A percentile compares a stretch with the other conserved stretches of the same genome.
Evolutionary conservation across 2,113 vertebrate genomes (phyloP).

Genomic region (Perca fluviatilis): DNA sequence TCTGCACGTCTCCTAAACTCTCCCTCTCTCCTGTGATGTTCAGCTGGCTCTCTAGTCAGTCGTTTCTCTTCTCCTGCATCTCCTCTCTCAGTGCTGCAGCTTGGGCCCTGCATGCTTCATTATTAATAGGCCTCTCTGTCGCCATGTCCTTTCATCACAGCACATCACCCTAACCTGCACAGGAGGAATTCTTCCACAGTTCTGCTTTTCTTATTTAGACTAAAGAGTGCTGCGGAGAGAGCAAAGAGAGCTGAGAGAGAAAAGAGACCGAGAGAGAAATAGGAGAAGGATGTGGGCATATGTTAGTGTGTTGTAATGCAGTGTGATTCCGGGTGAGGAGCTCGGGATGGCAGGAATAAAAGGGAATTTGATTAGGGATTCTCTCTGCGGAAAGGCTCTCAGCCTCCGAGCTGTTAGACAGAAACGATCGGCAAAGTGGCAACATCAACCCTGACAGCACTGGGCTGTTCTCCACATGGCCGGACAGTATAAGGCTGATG

Average conservation of each 20-base stretch:
- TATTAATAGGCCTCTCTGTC: conserved; percentile 83
- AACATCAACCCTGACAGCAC: conserved; percentile 80
- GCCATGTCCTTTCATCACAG: conserved; percentile 80
- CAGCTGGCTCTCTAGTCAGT: conserved; percentile 59
- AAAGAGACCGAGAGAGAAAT: conserved; percentile 38
- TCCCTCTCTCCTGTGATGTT: conserved; percentile 64
- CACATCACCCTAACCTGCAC: conserved; percentile 76
- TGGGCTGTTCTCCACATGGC: conserved; percentile 77
- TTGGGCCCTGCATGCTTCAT: conserved; percentile 77
- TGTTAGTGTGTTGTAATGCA: conserved; percentile 80
- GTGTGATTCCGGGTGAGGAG: conserved; percentile 79
- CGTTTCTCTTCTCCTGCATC: conserved; percentile 48
- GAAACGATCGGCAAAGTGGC: conserved; percentile 82
- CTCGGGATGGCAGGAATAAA: conserved; percentile 78
- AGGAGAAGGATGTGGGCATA: conserved; percentile 68
- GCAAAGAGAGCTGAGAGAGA: conserved; percentile 18
- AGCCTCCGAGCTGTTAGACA: conserved; percentile 81
- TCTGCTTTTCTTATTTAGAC: conserved; percentile 65
- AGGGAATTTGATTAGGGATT: conserved; percentile 84
- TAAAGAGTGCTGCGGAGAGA: conserved; percentile 58
- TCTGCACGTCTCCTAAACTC: conserved; percentile 47
- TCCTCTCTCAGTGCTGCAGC: conserved; percentile 73
- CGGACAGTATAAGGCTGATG: conserved; percentile 71
- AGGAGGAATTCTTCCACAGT: conserved; percentile 81
- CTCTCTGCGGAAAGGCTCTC: conserved; percentile 82